Evolutionary conservation across 92 coral and sea anemone species (phyloP), one percentile per base, ranked within the genome.

Genomic region (Zoanthus solanderi): DNA sequence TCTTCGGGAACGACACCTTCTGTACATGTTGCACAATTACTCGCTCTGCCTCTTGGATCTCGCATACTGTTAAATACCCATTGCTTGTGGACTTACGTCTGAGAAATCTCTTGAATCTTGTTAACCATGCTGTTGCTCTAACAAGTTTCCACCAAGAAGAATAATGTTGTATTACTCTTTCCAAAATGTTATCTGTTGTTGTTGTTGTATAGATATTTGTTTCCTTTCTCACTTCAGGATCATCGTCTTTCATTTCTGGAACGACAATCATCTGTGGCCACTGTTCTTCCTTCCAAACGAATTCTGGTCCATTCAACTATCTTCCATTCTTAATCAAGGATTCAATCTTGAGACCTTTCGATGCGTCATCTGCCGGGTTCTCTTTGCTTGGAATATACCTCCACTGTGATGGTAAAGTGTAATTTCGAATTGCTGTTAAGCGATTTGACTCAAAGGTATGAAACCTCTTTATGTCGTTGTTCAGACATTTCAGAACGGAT

Each of bases 371-470:
- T 1, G 88, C 91, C 1, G 94, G 94, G 48, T 88, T 92, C 3
- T 71, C 87, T 37, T 91, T 89, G 68, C 94, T 84, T 42, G 87
- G 87, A 14, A 92, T 89, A 78, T 87, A 84, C 29, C 80, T 53
- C 90, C 91, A 92, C 45, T 92, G 77, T 10, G 29, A 29, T 14
- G 87, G 83, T 9, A 7, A 46, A 30, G 91, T 82, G 2, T 81
- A 87, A 50, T 85, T 53, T 23, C 53, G 90, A 31, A 93, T 90
- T 52, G 90, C 78, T 15, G 93, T 87, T 75, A 89, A 78, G 8
- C 93, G 93, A 52, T 93, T 92, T 6, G 94, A 89, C 80, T 92
- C 94, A 48, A 92, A 92, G 0, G 89, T 92, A 31, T 92, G 92
- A 63, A 65, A 81, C 34, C 75, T 42, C 57, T 81, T 63, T 5